A percentile compares a stretch with the other conserved stretches of the same genome.
Conservation (phyloP, 2,888 invertebrate genomes). For the Sussaba pulchella region DNA sequence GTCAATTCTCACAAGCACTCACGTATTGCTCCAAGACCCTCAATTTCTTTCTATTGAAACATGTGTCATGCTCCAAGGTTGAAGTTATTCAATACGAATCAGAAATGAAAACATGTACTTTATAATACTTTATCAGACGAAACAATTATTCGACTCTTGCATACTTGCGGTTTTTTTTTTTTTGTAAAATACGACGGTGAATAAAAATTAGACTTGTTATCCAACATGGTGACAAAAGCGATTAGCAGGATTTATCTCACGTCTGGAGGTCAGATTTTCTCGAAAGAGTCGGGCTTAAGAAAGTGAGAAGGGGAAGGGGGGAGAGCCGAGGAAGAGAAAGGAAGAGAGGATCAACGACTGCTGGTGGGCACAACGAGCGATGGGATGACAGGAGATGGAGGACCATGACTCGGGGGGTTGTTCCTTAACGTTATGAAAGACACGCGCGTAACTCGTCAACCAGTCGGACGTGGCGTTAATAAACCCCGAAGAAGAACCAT, state of each 20-base stretch:
- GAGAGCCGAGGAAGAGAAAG: constrained; percentile 20
- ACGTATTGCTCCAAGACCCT: no score
- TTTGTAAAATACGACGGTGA: constrained; percentile 29
- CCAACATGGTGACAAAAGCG: constrained; percentile 56
- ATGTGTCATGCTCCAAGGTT: no score
- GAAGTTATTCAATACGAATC: not conserved
- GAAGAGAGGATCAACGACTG: constrained; percentile 1
- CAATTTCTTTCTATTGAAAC: no score
- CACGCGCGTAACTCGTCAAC: constrained; percentile 61
- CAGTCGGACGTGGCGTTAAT: constrained; percentile 76
- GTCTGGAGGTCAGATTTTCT: constrained; percentile 60
- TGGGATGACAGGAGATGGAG: constrained; percentile 53
- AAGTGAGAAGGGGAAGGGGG: no score
- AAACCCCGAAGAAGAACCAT: constrained; percentile 79
- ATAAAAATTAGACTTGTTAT: constrained; percentile 55
- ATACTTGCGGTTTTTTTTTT: not conserved
- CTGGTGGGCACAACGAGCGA: constrained; percentile 20
- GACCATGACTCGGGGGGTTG: constrained; percentile 47
- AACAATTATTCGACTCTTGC: constrained; percentile 1
- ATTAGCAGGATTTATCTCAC: constrained; percentile 67
- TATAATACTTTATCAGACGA: not conserved
- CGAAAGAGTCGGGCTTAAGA: constrained; percentile 55
- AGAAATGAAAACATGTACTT: not conserved
- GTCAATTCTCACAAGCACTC: no score
- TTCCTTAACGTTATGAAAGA: constrained; percentile 64